Evolutionary conservation across 1,140 invertebrate species (phyloP), one percentile per base, ranked within the genome.

Genomic region (Trialeurodes vaporariorum): DNA sequence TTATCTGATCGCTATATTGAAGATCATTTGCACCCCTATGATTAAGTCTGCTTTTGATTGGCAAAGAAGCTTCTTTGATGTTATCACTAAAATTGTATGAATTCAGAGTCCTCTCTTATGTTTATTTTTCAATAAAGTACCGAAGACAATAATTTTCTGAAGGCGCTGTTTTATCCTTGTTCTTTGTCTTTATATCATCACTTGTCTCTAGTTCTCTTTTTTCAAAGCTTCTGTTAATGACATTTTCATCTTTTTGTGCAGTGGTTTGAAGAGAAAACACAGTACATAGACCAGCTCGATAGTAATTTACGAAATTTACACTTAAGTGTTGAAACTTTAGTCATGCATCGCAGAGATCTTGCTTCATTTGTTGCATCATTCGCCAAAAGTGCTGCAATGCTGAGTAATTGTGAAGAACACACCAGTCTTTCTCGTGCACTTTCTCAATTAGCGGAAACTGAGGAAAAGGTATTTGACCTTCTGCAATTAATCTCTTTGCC

Each of bases 221-320:
- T n/a, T n/a, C n/a, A n/a, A n/a, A n/a, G n/a, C n/a, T n/a, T n/a
- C n/a, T n/a, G n/a, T n/a, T n/a, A n/a, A n/a, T n/a, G n/a, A n/a
- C n/a, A n/a, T n/a, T n/a, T n/a, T n/a, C n/a, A n/a, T 27, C 60
- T 59, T 63, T 21, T 72, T 68, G 79, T 80, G 64, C 79, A 98
- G 92, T 99, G 97, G 97, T 99, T 99, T 81, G 96, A 98, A 77
- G 95, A 99, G 76, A 96, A 94, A 75, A 88, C 90, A 23, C 84
- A 87, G 23, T 92, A 97, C 78, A 86, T 98, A 65, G 96, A 99
- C 74, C 89, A 89, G 61, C 80, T 99, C 25, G 96, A 99, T 77
- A 83, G 84, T 24, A 92, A 97, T 72, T 81, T 99, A 27, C 83
- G 91, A 58, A 93, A 95, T 73, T 81, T 99, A 63, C 92, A 94